A percentile compares a stretch with the other conserved stretches of the same genome.
Conservation (phyloP, 2,113 vertebrate genomes). For the Pterophyllum scalare region DNA sequence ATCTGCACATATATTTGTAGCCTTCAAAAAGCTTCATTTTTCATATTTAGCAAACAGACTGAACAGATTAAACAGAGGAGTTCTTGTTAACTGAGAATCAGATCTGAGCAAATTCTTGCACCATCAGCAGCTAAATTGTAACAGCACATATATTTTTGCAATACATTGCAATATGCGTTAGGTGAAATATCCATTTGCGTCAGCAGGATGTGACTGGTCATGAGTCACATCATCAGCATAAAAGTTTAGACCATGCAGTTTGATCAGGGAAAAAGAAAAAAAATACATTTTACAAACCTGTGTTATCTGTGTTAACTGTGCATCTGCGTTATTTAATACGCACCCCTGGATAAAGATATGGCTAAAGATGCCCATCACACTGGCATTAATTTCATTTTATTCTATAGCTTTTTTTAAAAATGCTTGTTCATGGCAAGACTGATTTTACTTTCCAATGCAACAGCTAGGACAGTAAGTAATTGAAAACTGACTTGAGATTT, state of each 20-base stretch:
- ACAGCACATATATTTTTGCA: not conserved
- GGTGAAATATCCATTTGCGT: not conserved
- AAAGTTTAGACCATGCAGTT: not conserved
- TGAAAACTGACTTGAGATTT: not conserved
- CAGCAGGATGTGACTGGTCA: slow-evolving; percentile 49
- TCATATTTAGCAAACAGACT: not conserved
- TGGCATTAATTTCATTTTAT: not conserved
- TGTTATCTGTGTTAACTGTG: too few relatives aligned
- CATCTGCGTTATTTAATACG: not conserved
- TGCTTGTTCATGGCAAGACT: too few relatives aligned
- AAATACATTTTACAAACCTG: too few relatives aligned
- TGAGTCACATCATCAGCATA: slow-evolving; percentile 39
- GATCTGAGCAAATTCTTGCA: not conserved
- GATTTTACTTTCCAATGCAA: too few relatives aligned
- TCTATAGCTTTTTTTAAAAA: too few relatives aligned
- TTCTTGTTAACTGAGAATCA: not conserved
- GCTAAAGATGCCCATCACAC: not conserved
- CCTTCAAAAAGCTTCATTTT: slow-evolving; percentile 2
- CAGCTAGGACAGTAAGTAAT: too few relatives aligned
- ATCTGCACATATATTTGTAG: not conserved
- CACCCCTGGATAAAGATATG: not conserved
- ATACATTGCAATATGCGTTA: slow-evolving; percentile 19
- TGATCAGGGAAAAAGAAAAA: not conserved
- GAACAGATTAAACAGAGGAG: not conserved
- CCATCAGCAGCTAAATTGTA: not conserved